These are phyloP conservation scores for Ceraclea dissimilis DNA, from an alignment of 2,888 invertebrate genomes.

Conservation along the genomic window DNA sequence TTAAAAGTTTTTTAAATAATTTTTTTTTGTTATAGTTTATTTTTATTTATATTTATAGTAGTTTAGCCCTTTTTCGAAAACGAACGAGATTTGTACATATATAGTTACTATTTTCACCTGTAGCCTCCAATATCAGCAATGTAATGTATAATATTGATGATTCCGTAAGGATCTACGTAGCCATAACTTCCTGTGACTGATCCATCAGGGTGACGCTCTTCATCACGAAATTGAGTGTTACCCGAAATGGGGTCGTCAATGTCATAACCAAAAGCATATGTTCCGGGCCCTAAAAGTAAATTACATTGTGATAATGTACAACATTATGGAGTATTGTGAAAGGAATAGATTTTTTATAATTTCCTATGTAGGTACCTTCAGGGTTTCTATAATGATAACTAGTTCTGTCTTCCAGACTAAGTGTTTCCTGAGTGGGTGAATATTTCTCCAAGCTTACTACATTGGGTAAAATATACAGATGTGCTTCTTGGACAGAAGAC, in stretches of 20 bases:
- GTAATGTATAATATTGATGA: conserved; percentile 53
- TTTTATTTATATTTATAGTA: too few species aligned
- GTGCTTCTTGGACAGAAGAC: not conserved
- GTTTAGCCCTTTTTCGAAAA: too few species aligned
- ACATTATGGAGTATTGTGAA: too few species aligned
- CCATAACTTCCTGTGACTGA: conserved; percentile 68
- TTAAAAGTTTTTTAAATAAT: too few species aligned
- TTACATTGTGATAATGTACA: too few species aligned
- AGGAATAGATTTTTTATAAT: not conserved
- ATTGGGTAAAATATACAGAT: conserved; percentile 5
- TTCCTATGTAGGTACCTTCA: conserved; percentile 17
- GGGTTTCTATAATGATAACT: conserved; percentile 22
- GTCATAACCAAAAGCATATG: conserved; percentile 68
- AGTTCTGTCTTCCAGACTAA: conserved; percentile 18
- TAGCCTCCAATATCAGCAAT: conserved; percentile 60
- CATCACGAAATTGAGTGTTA: conserved; percentile 64
- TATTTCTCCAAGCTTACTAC: not conserved
- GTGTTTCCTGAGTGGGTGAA: conserved; percentile 11
- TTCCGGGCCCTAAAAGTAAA: conserved; percentile 45
- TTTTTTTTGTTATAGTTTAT: too few species aligned
- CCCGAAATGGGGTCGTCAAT: conserved; percentile 54
- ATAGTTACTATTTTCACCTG: conserved; percentile 44
- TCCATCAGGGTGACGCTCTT: conserved; percentile 62
- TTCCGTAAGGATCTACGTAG: conserved; percentile 56
- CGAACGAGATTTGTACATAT: too few species aligned